Percentiles rank a stretch among this genome's conserved stretches.
Conservation (phyloP, 2,888 invertebrate species). For the Archips crataeganus region DNA sequence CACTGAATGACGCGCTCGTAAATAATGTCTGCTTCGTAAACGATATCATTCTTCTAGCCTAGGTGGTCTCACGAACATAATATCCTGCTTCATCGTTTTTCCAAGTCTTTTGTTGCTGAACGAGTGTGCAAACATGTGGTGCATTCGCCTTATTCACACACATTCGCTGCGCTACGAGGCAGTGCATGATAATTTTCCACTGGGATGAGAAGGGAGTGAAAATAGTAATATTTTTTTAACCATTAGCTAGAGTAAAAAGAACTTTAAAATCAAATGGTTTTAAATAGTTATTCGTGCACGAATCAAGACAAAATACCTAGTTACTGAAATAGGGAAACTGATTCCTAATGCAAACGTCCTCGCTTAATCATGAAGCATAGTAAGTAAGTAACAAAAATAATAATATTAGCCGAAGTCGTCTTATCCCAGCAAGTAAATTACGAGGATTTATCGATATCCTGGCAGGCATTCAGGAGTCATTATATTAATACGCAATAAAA, state of each 20-base stretch:
- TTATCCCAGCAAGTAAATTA: constrained; percentile 52
- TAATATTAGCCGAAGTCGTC: constrained; percentile 25
- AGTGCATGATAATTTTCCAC: not conserved
- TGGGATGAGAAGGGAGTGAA: not conserved
- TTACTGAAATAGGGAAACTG: no score
- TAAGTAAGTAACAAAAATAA: constrained; percentile 40
- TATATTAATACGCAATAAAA: constrained; percentile 76
- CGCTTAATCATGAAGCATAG: constrained; percentile 5
- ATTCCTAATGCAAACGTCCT: no score
- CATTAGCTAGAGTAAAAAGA: no score
- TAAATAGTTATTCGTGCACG: no score
- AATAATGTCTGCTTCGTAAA: constrained; percentile 42
- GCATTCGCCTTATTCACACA: constrained; percentile 4
- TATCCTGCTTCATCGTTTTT: constrained; percentile 23
- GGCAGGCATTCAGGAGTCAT: constrained; percentile 60
- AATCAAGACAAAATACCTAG: no score
- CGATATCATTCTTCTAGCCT: constrained; percentile 43
- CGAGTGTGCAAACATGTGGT: not conserved
- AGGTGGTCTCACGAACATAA: constrained; percentile 37
- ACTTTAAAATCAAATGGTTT: no score
- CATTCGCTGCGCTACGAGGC: not conserved
- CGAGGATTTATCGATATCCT: constrained; percentile 63
- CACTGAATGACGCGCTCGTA: constrained; percentile 42
- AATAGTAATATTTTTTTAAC: not conserved
- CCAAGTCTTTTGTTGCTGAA: constrained; percentile 11